Evolutionary conservation across 2,113 vertebrate genomes (phyloP), one percentile per base, ranked within the genome.

Genomic region (Nycticorax nycticorax): DNA sequence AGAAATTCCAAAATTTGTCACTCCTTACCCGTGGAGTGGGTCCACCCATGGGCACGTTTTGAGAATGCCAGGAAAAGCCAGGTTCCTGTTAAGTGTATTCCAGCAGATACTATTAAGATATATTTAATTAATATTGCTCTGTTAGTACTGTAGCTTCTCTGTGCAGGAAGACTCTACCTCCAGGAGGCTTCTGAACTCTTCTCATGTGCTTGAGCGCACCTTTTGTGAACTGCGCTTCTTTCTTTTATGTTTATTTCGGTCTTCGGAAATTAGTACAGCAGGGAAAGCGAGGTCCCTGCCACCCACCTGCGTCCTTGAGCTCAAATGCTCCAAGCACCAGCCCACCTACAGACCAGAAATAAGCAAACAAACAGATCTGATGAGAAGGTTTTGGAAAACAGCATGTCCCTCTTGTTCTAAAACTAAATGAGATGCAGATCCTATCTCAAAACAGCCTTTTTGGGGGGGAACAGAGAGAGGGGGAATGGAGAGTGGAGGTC

Each of bases 361-460:
- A 91, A 96, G 60, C 73, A 95, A 91, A 75, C 89, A 89, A 83
- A 95, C 67, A 56, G 71, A 85, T 88, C 89, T 95, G 94, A 77
- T 77, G 67, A 96, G 89, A 94, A 89, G 59, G 78, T 66, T 89
- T 89, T 67, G 35, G 62, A 63, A 79, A 59, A 68, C 66, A 56
- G 15, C 56, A 8, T 37, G 82, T 88, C 47, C 41, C 10, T 83
- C 60, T 57, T 85, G n/a, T 74, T 93, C 92, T 91, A 92, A 93
- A 95, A 89, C 82, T 76, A 92, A 87, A 62, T 76, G 63, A 80
- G 71, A 76, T 83, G 52, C 53, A 89, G 67, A 79, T 53, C 27
- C 53, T 57, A 35, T 21, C 82, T 79, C 23, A 8, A 56, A 90
- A 19, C 32, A 76, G 30, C 27, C 56, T 69, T 26, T 84, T 35